Conservation (phyloP, 2,888 invertebrate species). For the Melieria omissa region DNA sequence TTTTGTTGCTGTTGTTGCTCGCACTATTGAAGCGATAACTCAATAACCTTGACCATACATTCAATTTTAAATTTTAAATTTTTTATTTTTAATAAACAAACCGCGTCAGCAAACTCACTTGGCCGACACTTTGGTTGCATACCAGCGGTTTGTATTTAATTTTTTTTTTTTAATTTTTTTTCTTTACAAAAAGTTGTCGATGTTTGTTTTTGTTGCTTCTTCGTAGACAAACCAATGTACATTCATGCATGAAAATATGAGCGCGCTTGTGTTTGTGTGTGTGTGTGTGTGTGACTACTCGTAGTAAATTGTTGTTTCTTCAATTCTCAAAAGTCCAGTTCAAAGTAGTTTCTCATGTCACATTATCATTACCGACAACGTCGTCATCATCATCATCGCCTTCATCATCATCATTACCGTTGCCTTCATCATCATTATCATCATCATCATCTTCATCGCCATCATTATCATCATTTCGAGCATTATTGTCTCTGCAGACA, state of each 20-base stretch:
- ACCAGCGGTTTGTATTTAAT: too few relatives aligned
- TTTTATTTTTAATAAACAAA: not conserved
- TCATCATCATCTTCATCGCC: not conserved
- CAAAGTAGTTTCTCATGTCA: not conserved
- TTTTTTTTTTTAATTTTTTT: too few relatives aligned
- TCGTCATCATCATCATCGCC: not conserved
- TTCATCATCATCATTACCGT: not conserved
- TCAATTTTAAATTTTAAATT: not conserved
- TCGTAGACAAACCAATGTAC: too few relatives aligned
- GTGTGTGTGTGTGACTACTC: conserved; percentile 46
- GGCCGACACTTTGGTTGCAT: too few relatives aligned
- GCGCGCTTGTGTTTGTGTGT: not conserved
- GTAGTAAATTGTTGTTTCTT: conserved; percentile 18
- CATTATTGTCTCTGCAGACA: not conserved
- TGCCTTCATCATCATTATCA: not conserved
- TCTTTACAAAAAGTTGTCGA: too few relatives aligned
- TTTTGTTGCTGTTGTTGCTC: not conserved
- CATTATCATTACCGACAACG: not conserved
- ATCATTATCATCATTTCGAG: not conserved
- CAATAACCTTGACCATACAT: not conserved
- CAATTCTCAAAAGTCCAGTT: not conserved
- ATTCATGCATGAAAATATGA: too few relatives aligned
- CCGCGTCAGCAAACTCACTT: too few relatives aligned
- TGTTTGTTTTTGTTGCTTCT: too few relatives aligned
- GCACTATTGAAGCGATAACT: not conserved